Conservation (phyloP, 2,888 invertebrate species). For the Melipona beecheii region DNA sequence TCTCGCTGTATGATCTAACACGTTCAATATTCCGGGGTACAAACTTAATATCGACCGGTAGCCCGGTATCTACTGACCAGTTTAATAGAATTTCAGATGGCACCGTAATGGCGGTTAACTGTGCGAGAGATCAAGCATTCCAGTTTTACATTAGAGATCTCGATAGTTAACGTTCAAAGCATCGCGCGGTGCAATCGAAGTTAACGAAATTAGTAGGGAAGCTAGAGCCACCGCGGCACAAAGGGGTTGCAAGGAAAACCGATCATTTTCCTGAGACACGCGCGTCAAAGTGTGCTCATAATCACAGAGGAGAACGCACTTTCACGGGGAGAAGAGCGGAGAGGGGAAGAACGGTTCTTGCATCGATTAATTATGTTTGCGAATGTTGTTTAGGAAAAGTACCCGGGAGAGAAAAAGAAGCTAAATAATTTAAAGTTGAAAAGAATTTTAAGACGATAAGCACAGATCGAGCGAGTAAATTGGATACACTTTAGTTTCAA, state of each 20-base stretch:
- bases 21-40: slow-evolving; percentile 40
- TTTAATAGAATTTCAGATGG: slow-evolving; percentile 48
- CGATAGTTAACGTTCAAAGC: not conserved
- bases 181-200: slow-evolving; percentile 5
- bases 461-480: too few species aligned
- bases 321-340: not conserved
- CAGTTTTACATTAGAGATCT: slow-evolving; percentile 13
- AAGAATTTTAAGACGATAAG: not conserved
- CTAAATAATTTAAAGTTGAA: not conserved
- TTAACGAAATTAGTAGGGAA: slow-evolving; percentile 37
- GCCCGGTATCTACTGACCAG: slow-evolving; percentile 22
- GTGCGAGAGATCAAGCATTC: not conserved
- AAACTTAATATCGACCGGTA: slow-evolving; percentile 42
- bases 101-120: not conserved
- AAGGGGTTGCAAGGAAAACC: slow-evolving; percentile 18
- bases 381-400: not conserved
- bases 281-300: slow-evolving; percentile 16
- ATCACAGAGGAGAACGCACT: slow-evolving; percentile 26
- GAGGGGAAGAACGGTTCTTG: not conserved
- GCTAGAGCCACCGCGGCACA: not conserved
- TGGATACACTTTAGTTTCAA: too few species aligned
- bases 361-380: slow-evolving; percentile 32
- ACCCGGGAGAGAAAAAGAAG: too few species aligned
- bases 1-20: slow-evolving; percentile 32
- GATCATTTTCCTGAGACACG: slow-evolving; percentile 27